Base-by-base conservation (phyloP, 1,140 invertebrate species). In the Euwallacea fornicatus region DNA sequence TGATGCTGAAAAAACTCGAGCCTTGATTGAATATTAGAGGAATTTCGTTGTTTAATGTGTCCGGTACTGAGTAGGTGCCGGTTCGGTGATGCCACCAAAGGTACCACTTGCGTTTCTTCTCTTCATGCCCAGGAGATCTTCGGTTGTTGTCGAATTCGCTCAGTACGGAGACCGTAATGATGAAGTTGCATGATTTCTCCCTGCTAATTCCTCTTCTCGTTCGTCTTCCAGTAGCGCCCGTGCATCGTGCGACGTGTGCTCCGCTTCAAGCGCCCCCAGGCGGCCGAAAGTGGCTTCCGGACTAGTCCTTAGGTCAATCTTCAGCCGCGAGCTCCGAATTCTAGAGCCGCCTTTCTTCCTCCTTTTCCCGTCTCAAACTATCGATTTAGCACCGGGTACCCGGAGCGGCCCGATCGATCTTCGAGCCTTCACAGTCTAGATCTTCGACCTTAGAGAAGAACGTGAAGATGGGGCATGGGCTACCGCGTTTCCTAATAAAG, bases 241-340 rank as follows among this genome's bases (percentile, higher is more conserved):
- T 60, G 58, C 21, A 11, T 42, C 58, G 58, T 60, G 58, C 10
- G 58, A 60, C 58, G 42, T 60, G 58, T 60, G 58, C 58, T 21
- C 42, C 7, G 58, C 10, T 43, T 42, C 33, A 13, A 16, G 33
- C 13, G 58, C 58, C 33, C 33, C 42, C 41, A 42, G 58, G 33
- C 21, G 33, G 10, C 7, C 54, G 7, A 33, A 56, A 10, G 9
- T 21, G 13, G 58, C 58, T 41, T 60, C 42, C 58, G 58, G 42
- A 41, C 58, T 15, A 43, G 33, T 60, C 13, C 10, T 33, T 33
- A 33, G 21, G 21, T 33, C 21, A 33, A 33, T 33, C 21, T 33
- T 33, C 21, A 33, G 21, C 21, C 21, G 21, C 21, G 21, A 33
- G 21, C 21, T 33, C 21, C 21, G 21, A 33, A 33, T 50, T 50